Conservation (phyloP, 2,113 vertebrate genomes). For the Tiliqua scincoides region DNA sequence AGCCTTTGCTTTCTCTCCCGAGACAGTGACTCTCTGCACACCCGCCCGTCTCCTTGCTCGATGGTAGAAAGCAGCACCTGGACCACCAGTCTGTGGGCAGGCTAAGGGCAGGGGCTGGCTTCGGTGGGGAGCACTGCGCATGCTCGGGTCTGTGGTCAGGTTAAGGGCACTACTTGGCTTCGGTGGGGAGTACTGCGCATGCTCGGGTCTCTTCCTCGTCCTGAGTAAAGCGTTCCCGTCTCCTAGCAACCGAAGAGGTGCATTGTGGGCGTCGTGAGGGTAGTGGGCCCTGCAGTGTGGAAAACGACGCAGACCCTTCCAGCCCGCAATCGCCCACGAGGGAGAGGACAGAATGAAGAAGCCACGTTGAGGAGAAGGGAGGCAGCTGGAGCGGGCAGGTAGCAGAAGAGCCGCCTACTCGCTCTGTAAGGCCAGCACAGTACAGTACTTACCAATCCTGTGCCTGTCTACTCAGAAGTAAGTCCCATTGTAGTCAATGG, state of each 20-base stretch:
- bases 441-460: no score
- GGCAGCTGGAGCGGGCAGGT: background rate
- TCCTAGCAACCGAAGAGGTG: slow-evolving; percentile 26
- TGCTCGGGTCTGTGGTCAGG: background rate
- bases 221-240: background rate
- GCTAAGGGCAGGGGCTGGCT: background rate
- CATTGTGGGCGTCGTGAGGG: slow-evolving; percentile 13
- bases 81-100: background rate
- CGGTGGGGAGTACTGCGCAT: background rate
- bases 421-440: background rate
- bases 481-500: no score
- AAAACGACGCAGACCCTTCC: background rate
- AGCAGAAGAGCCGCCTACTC: background rate
- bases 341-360: background rate
- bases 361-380: background rate
- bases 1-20: background rate
- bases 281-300: background rate
- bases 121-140: background rate
- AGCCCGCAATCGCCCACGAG: no score
- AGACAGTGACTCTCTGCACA: no score
- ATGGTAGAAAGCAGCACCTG: background rate
- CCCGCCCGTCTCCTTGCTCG: no score
- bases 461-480: no score
- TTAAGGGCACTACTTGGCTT: background rate
- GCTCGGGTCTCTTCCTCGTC: background rate